Percentiles rank a stretch among this genome's conserved stretches.
phyloP scores from a whole-genome alignment of 2,797 vertebrate genomes.

The Pangasius mekongensis region DNA sequence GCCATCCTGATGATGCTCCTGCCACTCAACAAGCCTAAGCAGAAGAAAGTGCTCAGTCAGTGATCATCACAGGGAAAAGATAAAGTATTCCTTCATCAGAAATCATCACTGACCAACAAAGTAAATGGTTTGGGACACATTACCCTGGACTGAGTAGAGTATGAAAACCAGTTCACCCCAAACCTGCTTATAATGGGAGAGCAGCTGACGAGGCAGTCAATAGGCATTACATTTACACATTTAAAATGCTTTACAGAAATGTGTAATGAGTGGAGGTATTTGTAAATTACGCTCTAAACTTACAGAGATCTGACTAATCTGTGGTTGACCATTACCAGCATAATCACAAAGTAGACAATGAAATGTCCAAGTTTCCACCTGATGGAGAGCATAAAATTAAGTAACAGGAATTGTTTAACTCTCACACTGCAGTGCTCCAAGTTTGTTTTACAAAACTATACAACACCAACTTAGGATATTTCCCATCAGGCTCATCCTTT shows the following conservation, averaged over 20 bases:
- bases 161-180: neutral
- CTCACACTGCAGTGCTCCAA: neutral
- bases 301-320: neutral
- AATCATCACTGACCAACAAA: neutral
- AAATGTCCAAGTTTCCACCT: neutral
- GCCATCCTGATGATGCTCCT: neutral
- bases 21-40: neutral
- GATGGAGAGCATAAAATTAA: neutral
- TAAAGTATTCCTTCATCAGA: neutral
- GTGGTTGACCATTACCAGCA: neutral
- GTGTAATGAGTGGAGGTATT: too few species aligned
- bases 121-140: neutral
- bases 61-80: neutral
- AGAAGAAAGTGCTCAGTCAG: neutral
- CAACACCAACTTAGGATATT: neutral
- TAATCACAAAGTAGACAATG: neutral
- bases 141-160: neutral
- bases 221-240: neutral
- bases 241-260: too few species aligned
- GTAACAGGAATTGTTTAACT: neutral
- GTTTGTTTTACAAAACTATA: neutral
- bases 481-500: neutral
- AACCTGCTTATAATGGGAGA: neutral
- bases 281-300: neutral
- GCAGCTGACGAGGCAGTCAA: neutral